Evolutionary conservation across 2,113 vertebrate genomes (phyloP).

Genomic region (Chionis minor): DNA sequence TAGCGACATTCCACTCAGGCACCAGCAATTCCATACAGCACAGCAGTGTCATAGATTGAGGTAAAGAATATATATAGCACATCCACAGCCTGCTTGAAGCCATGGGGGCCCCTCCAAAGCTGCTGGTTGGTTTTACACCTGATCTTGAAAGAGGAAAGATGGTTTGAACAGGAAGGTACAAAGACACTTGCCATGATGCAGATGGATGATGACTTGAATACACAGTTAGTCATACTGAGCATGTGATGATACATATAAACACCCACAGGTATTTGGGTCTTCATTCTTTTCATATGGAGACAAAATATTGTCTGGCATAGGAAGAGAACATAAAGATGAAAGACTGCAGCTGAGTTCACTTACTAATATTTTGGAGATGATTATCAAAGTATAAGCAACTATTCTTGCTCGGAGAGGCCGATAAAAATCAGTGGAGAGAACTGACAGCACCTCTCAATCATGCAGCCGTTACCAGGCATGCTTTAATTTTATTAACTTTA

Average conservation of each 20-base stretch:
- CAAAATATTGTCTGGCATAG: background rate
- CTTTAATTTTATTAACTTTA: background rate
- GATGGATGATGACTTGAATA: background rate
- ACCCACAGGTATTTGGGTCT: background rate
- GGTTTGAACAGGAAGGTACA: background rate
- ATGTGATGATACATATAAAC: background rate
- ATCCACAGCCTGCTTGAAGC: background rate
- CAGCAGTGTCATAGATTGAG: background rate
- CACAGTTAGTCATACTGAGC: background rate
- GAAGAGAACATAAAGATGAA: background rate
- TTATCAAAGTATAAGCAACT: background rate
- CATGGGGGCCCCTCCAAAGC: fast-evolving
- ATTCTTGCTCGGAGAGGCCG: background rate
- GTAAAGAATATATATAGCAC: fast-evolving
- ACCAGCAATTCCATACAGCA: background rate
- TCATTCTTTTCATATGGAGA: background rate
- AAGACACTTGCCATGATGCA: background rate
- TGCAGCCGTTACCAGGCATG: background rate
- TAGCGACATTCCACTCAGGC: background rate
- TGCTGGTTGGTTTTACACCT: background rate
- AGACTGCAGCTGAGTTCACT: background rate
- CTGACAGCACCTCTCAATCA: background rate
- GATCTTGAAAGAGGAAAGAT: background rate
- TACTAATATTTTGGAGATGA: background rate
- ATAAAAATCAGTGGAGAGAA: background rate